Base-by-base conservation (phyloP, 2,113 vertebrate genomes). In the Calyptomena viridis region DNA sequence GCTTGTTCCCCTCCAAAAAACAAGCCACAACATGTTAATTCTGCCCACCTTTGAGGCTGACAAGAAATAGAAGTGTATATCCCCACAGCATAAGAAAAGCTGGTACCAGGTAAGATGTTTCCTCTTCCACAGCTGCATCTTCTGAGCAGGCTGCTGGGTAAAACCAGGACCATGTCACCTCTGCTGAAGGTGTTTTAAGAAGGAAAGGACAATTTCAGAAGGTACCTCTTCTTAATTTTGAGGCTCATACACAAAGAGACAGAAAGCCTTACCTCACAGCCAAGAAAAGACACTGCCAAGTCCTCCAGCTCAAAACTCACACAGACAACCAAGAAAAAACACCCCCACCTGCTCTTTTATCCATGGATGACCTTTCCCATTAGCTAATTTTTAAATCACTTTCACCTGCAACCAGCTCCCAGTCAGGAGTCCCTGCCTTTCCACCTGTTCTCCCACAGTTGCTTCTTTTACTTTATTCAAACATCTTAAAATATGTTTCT, bases 101-200 rank as follows among this genome's bases (percentile, higher is more conserved):
- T 69, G 27, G 7, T 33, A 17, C 7, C 11, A 49, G 8, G 6
- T 23, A 35, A 68, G 40, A 49, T 28, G 2, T 33, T 79, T 87
- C 25, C n/a, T 58, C 5, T 79, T 67, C 35, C 8, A 24, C 4
- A 58, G 23, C 31, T 81, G 20, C 17, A 22, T 27, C n/a, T 56
- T 63, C 55, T 24, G 27, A 82, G 30, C 22, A 46, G 59, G 33
- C 35, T 47, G 28, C 37, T 4, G 5, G 33, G 62, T 63, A 46
- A 72, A 56, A 14, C 14, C 31, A 63, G 14, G 6, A 42, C 27
- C 0, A 0, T 5, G 49, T 21, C 64, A 35, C 16, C 25, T 52
- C 53, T 56, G 18, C 35, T 59, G 16, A 6, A 79, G 23, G 5
- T 8, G 8, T 35, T 37, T 64, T 28, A 64, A 16, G 37, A 60